phyloP scores from a whole-genome alignment of 2,113 vertebrate genomes.

The Columba janthina region DNA sequence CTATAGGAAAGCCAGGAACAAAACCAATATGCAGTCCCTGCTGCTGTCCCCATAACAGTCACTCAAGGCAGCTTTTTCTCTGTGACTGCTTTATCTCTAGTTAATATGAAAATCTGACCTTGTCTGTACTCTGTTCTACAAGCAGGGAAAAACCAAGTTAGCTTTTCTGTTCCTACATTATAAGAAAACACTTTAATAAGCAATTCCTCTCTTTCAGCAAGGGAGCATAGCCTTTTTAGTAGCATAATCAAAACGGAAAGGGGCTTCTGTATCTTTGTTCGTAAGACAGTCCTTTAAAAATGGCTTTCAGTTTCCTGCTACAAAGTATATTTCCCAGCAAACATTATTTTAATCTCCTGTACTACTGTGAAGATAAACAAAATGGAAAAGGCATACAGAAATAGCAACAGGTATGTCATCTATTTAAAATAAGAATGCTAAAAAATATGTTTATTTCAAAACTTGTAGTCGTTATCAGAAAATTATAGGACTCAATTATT shows the following conservation, averaged over 20 bases:
- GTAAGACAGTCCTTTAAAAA: background rate
- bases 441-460: slow-evolving; percentile 8
- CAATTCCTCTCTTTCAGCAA: background rate
- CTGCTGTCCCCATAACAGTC: too few relatives aligned
- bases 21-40: background rate
- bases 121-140: background rate
- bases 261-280: background rate
- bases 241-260: background rate
- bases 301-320: background rate
- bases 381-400: background rate
- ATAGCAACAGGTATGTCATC: background rate
- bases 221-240: background rate
- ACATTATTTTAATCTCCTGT: background rate
- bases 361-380: background rate
- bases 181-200: background rate
- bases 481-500: background rate
- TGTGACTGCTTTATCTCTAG: background rate
- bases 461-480: background rate
- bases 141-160: background rate
- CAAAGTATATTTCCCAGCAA: background rate
- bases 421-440: background rate
- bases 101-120: background rate
- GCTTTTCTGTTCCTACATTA: background rate
- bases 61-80: background rate
- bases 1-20: background rate